Base-by-base conservation (phyloP, 2,113 vertebrate genomes). In the Petrocephalus zakoni region DNA sequence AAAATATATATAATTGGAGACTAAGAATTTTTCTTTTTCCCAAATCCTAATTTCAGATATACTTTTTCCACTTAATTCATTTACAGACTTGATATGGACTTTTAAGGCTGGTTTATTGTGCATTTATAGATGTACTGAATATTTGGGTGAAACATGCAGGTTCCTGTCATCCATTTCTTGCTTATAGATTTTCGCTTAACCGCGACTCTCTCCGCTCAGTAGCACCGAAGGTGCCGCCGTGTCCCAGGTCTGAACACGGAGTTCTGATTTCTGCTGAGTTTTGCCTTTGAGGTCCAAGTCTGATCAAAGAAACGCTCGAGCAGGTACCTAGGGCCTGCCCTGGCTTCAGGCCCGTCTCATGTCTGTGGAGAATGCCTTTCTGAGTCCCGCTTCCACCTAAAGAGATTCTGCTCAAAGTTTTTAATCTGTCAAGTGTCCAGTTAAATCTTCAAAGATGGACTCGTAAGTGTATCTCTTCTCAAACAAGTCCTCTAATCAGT, bases 401-500 rank as follows among this genome's bases (percentile, higher is more conserved):
- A 95, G 93, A 94, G 91, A 95, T 94, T 95, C 92, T 90, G 93
- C 93, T 92, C 92, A 93, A 93, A 90, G 90, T 92, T 95, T 92
- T 93, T 94, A 93, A 95, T 95, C 95, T 95, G 92, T 92, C 88
- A 87, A 90, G 90, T 93, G 92, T 92, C 92, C 93, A 90, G 90
- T 94, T 93, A 93, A 93, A 95, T 95, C 93, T 95, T 95, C 93
- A 95, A 95, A 95, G 94, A 94, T 95, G 93, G 94, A 93, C 93
- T 94, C 92, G 93, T 91, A 91, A 90, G 92, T 92, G 92, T 93
- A 95, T 95, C 93, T 93, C 87, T 92, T 92, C 90, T 92, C 91
- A 92, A 91, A 89, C 92, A 94, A 94, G 91, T 90, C 87, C 89
- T 94, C 92, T 94, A 93, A 94, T 95, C 93, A 95, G 92, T 88